Conservation (phyloP, 2,888 invertebrate species). For the Invenusta paracnida region DNA sequence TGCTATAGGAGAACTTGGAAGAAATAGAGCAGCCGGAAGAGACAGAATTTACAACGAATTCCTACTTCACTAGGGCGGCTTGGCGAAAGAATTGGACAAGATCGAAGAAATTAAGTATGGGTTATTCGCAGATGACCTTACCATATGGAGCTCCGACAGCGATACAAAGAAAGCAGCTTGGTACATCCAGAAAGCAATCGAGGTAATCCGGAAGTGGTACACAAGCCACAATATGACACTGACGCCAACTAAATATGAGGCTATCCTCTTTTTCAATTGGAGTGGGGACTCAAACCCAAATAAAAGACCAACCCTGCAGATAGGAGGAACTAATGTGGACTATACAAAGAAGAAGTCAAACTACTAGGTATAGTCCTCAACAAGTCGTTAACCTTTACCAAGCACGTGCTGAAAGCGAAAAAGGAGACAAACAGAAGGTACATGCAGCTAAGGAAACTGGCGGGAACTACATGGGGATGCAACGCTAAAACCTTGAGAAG, state of each 20-base stretch:
- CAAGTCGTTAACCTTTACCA: background rate
- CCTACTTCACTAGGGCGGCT: no score
- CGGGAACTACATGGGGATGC: slow-evolving; percentile 5
- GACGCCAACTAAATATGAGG: background rate
- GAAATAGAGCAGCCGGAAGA: no score
- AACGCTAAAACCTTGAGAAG: background rate
- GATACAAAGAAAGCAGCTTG: background rate
- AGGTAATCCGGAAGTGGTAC: background rate
- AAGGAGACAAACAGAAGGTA: background rate
- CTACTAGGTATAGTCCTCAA: background rate
- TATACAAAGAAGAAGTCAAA: slow-evolving; percentile 14
- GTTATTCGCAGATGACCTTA: slow-evolving; percentile 5
- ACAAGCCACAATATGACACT: background rate
- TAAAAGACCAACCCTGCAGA: slow-evolving; percentile 9
- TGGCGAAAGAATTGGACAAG: no score
- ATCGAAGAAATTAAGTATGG: slow-evolving; percentile 1
- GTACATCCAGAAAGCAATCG: background rate
- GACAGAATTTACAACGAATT: no score
- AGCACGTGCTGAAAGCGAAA: background rate
- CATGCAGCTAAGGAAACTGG: background rate
- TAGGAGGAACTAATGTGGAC: background rate
- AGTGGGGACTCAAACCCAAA: background rate
- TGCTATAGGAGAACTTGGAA: no score
- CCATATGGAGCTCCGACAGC: background rate
- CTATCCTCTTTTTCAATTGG: slow-evolving; percentile 20